Base-by-base conservation (phyloP, 2,888 invertebrate species). In the Blastobasis adustella region DNA sequence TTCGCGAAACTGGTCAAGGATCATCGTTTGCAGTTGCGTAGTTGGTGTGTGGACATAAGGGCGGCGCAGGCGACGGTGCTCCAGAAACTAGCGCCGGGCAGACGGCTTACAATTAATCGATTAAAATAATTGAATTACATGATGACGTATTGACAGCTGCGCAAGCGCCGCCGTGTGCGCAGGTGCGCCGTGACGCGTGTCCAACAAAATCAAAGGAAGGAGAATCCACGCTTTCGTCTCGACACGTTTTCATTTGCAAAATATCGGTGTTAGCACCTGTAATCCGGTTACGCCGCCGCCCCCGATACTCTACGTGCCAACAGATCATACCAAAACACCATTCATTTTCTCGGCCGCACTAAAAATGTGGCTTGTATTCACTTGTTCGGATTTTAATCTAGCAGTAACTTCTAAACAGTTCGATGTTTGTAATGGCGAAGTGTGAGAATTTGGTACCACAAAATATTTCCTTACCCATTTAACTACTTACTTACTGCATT, bases 81-180 rank as follows among this genome's bases (percentile, higher is more conserved):
- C 77, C 71, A 75, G 71, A 78, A 71, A 71, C 58, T 48, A 54
- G 67, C 69, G 66, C 63, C 72, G 63, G 63, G 66, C 65, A 77
- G 75, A 80, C 76, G 69, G 73, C 78, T 74, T 73, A 69, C 75
- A 77, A 80, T 79, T 82, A 80, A 78, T 83, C 76, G 79, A 83
- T 82, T 81, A 79, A 71, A 81, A 76, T 81, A 80, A 79, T 76
- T 77, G 68, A 74, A 77, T 73, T 75, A 79, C 69, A 66, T 62
- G 70, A 71, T 82, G 83, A 82, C 84, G 82, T 76, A 75, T 73
- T 61, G 75, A 70, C 85, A 84, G 82, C 81, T 83, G 83, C 78
- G 79, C 79, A 77, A 77, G 78, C 82, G 75, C 58, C 70, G 60
- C 59, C 58, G 53, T 83, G 72, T 76, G 73, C 85, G 85, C 80